A percentile compares a stretch with the other conserved stretches of the same genome.
These are phyloP conservation scores for Drosophila leontia DNA, from an alignment of 1,140 invertebrate genomes.

Conservation along the genomic window DNA sequence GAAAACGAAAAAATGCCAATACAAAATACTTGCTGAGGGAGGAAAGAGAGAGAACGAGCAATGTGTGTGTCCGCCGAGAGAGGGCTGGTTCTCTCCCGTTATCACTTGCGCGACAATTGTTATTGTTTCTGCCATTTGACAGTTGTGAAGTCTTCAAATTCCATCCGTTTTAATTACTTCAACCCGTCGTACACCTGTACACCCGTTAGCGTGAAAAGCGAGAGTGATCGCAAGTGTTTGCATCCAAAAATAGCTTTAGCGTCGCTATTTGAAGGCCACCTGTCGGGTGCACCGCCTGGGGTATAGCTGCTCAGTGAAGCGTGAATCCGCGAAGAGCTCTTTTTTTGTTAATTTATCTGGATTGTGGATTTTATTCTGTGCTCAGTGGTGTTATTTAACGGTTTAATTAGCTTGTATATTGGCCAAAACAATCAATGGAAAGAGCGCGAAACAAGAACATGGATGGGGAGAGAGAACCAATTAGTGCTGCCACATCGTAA, in stretches of 20 bases:
- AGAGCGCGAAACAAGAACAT: constrained; percentile 11
- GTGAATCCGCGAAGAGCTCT: constrained; percentile 43
- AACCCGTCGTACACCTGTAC: constrained; percentile 11
- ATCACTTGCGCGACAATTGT: constrained; percentile 70
- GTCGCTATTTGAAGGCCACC: constrained; percentile 62
- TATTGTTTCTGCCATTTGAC: constrained; percentile 50
- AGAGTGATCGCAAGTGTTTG: constrained; percentile 45
- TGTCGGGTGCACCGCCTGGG: constrained; percentile 67
- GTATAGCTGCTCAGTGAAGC: constrained; percentile 51
- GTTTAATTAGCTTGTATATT: constrained; percentile 53
- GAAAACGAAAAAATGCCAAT: constrained; percentile 59
- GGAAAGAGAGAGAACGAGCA: constrained; percentile 20
- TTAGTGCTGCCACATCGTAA: constrained; percentile 24
- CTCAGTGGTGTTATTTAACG: constrained; percentile 28
- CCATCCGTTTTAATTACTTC: constrained; percentile 6
- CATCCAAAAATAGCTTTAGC: constrained; percentile 60
- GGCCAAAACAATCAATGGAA: constrained; percentile 57
- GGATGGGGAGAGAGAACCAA: constrained; percentile 9
- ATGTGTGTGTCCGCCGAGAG: background rate
- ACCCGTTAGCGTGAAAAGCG: constrained; percentile 24
- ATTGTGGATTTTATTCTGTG: constrained; percentile 6
- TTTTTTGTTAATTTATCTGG: constrained; percentile 36
- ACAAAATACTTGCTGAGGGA: constrained; percentile 53
- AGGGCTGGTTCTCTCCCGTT: constrained; percentile 45
- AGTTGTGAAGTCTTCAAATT: constrained; percentile 33